phyloP scores from a whole-genome alignment of 2,888 invertebrate species.

The Leucophenga montana region DNA sequence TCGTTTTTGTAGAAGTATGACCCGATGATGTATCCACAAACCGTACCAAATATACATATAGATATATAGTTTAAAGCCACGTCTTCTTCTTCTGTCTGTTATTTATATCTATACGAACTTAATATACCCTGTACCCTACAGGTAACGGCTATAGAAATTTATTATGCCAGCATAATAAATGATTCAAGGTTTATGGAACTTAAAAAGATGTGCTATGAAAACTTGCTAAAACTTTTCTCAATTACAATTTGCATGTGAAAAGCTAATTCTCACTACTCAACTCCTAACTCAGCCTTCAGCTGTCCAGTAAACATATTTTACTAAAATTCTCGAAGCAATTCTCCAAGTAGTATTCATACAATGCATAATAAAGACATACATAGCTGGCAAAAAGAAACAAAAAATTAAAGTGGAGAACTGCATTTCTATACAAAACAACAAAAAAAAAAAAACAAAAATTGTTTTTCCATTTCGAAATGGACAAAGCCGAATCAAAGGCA shows the following conservation, averaged over 20 bases:
- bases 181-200: neutral
- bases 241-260: neutral
- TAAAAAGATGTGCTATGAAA: no score
- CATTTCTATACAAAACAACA: neutral
- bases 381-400: no score
- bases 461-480: neutral
- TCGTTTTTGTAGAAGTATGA: no score
- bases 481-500: constrained; percentile 1
- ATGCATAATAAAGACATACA: constrained; percentile 19
- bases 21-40: no score
- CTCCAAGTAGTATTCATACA: neutral
- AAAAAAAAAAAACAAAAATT: constrained; percentile 5
- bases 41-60: no score
- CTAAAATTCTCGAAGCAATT: neutral
- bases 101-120: no score
- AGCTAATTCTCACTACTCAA: neutral
- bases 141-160: neutral
- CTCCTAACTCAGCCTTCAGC: constrained; percentile 10
- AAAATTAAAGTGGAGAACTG: no score
- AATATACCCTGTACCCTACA: no score
- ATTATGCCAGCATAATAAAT: neutral
- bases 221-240: neutral
- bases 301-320: neutral
- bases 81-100: no score
- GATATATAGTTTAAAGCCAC: no score